Evolutionary conservation across 2,113 vertebrate genomes (phyloP).

Genomic region (Phoenicopterus ruber): DNA sequence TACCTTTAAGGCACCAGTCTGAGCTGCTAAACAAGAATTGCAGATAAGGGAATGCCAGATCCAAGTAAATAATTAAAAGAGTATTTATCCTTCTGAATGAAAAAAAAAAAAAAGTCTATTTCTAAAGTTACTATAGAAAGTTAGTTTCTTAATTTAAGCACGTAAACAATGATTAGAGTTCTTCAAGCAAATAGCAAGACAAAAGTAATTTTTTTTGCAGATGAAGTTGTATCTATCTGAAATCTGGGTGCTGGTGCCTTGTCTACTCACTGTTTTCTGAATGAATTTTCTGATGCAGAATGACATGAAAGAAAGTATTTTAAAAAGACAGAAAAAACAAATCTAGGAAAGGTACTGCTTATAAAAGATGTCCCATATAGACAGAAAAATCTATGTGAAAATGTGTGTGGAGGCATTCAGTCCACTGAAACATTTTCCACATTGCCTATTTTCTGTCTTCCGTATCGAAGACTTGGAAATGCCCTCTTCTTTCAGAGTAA

Average conservation of each 20-base stretch:
- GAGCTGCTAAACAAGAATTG: neutral
- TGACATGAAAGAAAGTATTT: neutral
- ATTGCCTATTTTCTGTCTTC: neutral
- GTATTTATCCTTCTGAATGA: neutral
- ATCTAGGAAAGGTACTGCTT: neutral
- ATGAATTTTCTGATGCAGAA: neutral
- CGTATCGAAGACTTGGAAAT: neutral
- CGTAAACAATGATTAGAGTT: fast-evolving
- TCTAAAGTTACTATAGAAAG: neutral
- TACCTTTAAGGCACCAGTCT: neutral
- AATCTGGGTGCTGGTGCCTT: neutral
- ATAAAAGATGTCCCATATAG: neutral
- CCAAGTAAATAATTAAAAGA: neutral
- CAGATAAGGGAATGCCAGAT: neutral
- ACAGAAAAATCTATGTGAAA: neutral
- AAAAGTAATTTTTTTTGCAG: neutral
- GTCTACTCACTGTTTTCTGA: neutral
- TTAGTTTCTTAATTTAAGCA: neutral
- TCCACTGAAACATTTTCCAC: neutral
- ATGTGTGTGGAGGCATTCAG: neutral
- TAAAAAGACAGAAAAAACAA: neutral
- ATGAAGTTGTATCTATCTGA: neutral
- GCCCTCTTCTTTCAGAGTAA: neutral
- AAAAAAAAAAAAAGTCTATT: neutral
- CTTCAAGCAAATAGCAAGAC: neutral